phyloP scores from a whole-genome alignment of 2,888 invertebrate genomes.

The Mythimna vitellina region DNA sequence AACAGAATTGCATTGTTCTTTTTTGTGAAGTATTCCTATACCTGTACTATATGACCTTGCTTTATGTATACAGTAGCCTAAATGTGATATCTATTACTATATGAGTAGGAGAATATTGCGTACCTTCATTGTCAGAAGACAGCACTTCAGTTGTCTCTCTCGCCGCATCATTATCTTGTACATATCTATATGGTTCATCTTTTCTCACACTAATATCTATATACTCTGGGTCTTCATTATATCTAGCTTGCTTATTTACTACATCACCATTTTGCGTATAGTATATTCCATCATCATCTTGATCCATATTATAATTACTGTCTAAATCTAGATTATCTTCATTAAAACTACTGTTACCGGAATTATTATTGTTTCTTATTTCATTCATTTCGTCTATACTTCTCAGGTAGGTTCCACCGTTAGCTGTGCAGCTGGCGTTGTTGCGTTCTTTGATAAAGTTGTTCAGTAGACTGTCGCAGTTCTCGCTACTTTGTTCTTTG shows the following conservation, averaged over 20 bases:
- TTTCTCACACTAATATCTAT: conserved; percentile 44
- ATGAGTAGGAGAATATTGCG: conserved; percentile 10
- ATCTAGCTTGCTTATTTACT: conserved; percentile 11
- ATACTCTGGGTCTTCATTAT: conserved; percentile 23
- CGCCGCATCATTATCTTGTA: not conserved
- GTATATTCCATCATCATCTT: not conserved
- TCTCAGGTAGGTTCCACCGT: conserved; percentile 16
- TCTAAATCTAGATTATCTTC: conserved; percentile 27
- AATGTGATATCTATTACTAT: not conserved
- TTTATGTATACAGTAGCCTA: not conserved
- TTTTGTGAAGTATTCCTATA: too few relatives aligned
- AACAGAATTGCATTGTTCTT: too few relatives aligned
- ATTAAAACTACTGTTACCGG: conserved; percentile 36
- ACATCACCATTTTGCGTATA: conserved; percentile 38
- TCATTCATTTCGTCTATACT: conserved; percentile 54
- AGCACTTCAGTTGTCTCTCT: not conserved
- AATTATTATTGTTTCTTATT: conserved; percentile 51
- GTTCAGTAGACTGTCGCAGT: conserved; percentile 21
- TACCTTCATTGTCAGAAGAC: conserved; percentile 73
- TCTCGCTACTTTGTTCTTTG: not conserved
- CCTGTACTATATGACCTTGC: too few relatives aligned
- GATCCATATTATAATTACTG: conserved; percentile 25
- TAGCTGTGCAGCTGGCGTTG: not conserved
- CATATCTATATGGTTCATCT: conserved; percentile 22
- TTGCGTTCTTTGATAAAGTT: conserved; percentile 35